Evolutionary conservation across 2,113 vertebrate species (phyloP).

Genomic region (Romanogobio albipinnatus): DNA sequence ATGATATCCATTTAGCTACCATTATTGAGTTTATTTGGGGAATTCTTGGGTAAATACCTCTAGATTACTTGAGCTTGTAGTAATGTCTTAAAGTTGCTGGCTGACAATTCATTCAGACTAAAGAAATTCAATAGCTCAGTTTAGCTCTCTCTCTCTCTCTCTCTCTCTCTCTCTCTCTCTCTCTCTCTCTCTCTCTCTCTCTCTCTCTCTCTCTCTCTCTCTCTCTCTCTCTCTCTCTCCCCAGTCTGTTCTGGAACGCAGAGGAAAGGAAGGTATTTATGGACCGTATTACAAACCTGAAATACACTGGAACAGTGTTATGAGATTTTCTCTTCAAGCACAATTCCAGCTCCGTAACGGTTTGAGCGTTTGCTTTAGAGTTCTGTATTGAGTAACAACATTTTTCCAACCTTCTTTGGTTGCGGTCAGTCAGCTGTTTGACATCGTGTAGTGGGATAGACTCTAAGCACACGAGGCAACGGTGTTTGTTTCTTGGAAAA

Average conservation of each 20-base stretch:
- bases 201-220: background rate
- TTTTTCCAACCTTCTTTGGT: background rate
- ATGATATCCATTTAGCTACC: conserved; percentile 48
- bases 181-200: background rate
- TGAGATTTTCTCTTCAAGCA: conserved; percentile 5
- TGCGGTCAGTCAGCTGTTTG: background rate
- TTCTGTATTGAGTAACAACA: background rate
- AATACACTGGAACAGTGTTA: conserved; percentile 14
- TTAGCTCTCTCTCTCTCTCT: conserved; percentile 14
- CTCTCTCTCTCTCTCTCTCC: background rate
- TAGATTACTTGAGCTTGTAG: conserved; percentile 44
- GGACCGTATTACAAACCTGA: conserved; percentile 2
- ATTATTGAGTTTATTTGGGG: conserved; percentile 44
- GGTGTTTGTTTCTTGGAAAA: background rate
- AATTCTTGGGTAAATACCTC: conserved; percentile 46
- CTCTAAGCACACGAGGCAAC: background rate
- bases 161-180: background rate
- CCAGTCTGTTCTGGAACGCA: conserved; percentile 15
- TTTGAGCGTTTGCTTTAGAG: conserved; percentile 4
- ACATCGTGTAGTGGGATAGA: background rate
- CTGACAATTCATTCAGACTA: conserved; percentile 51
- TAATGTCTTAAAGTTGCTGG: conserved; percentile 48
- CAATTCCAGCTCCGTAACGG: background rate
- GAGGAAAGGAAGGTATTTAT: conserved; percentile 23
- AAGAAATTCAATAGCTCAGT: conserved; percentile 54